These are phyloP conservation scores for Porites evermanni DNA, from an alignment of 92 coral and sea anemone species.

Conservation along the genomic window DNA sequence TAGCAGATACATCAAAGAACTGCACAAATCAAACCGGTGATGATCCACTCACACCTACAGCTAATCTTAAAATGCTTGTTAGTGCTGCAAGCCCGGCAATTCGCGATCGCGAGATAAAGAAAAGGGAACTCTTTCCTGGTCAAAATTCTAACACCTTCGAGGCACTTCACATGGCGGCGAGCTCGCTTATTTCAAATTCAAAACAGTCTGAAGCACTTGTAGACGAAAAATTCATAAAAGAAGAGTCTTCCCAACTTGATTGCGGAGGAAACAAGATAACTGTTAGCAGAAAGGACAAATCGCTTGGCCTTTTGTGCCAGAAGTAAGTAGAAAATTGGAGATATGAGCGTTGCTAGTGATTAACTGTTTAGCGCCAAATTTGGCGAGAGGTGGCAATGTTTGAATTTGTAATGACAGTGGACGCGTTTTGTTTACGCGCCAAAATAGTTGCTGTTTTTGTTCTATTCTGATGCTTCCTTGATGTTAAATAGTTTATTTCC, in stretches of 20 bases:
- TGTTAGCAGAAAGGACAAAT: constrained; percentile 95
- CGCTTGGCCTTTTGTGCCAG: constrained; percentile 97
- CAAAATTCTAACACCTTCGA: constrained; percentile 51
- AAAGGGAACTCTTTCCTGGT: constrained; percentile 89
- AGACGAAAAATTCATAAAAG: constrained; percentile 4
- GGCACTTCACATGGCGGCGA: constrained; percentile 53
- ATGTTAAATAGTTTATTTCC: not conserved
- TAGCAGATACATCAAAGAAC: constrained; percentile 16
- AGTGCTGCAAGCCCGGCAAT: constrained; percentile 99
- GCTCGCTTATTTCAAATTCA: constrained; percentile 38
- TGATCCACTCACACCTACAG: constrained; percentile 97
- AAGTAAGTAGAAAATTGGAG: constrained; percentile 71
- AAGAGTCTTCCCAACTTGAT: constrained; percentile 31
- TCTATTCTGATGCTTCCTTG: not conserved
- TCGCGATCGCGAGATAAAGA: constrained; percentile 93
- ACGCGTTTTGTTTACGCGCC: constrained; percentile 34
- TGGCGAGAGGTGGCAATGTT: constrained; percentile 59
- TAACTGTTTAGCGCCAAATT: constrained; percentile 83
- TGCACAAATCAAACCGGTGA: constrained; percentile 36
- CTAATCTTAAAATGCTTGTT: constrained; percentile 96
- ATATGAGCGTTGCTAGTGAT: constrained; percentile 1
- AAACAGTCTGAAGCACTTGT: constrained; percentile 12
- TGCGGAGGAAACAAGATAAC: constrained; percentile 73
- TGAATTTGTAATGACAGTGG: constrained; percentile 69
- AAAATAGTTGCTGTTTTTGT: not conserved